Conservation (phyloP, 2,888 invertebrate genomes). For the Trissonchulus latispiculum region DNA sequence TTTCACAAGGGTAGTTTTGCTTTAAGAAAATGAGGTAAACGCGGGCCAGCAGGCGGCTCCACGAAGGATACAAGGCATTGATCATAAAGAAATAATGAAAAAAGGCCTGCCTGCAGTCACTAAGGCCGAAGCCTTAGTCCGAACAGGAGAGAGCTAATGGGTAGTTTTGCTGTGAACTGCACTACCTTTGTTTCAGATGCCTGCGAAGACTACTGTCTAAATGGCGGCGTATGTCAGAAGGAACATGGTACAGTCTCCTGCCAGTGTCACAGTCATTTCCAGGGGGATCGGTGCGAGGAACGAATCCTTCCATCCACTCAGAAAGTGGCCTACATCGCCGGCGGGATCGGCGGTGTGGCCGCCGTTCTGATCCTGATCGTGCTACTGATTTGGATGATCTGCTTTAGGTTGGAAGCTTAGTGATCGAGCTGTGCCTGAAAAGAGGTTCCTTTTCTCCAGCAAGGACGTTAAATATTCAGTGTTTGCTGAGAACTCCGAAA, state of each 20-base stretch:
- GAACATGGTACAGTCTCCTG: slow-evolving; percentile 41
- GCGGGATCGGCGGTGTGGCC: slow-evolving; percentile 32
- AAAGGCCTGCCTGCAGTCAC: no score
- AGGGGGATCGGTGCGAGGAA: slow-evolving; percentile 37
- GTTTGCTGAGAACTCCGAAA: no score
- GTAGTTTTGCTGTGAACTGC: no score
- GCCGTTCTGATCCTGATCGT: slow-evolving; percentile 36
- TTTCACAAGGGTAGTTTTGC: no score
- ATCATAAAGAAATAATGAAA: no score
- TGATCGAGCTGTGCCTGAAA: no score
- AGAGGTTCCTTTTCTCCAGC: slow-evolving; percentile 1
- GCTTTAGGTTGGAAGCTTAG: slow-evolving; percentile 31
- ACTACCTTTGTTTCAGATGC: slow-evolving; percentile 36
- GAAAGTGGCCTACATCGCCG: slow-evolving; percentile 28
- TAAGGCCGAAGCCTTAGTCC: no score
- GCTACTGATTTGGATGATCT: slow-evolving; percentile 39
- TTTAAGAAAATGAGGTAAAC: no score
- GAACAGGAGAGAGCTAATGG: no score
- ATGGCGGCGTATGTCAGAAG: slow-evolving; percentile 42
- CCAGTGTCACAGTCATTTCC: slow-evolving; percentile 40
- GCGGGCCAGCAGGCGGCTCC: no score
- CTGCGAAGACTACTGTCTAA: slow-evolving; percentile 40
- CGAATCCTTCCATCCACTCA: slow-evolving; percentile 30
- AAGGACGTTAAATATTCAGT: not conserved
- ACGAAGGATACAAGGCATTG: no score